Percentiles rank a stretch among this genome's conserved stretches.
phyloP scores from a whole-genome alignment of 2,888 invertebrate genomes.

The Leptopilina myrica region DNA sequence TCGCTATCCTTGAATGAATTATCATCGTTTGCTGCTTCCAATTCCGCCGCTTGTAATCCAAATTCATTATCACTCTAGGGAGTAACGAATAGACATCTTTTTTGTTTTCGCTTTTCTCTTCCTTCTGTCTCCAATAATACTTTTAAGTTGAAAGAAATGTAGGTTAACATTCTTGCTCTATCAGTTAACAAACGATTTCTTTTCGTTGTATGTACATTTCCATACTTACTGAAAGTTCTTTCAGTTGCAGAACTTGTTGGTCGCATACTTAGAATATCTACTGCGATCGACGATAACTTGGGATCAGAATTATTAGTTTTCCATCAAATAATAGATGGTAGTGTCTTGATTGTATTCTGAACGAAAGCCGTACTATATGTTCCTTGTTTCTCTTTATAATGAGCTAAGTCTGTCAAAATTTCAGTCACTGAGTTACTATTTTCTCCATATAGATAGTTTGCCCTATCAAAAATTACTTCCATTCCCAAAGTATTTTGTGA shows the following conservation, averaged over 20 bases:
- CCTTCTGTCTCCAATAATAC: no score
- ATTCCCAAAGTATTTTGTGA: background rate
- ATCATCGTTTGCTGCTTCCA: background rate
- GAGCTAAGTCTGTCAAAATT: background rate
- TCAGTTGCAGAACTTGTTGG: constrained; percentile 49
- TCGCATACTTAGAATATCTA: no score
- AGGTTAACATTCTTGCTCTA: constrained; percentile 46
- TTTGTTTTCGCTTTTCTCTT: constrained; percentile 32
- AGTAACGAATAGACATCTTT: constrained; percentile 9
- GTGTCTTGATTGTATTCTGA: background rate
- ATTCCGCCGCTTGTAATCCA: background rate
- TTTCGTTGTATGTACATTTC: constrained; percentile 50
- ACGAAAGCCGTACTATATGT: no score
- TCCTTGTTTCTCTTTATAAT: constrained; percentile 3
- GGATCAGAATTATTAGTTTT: background rate
- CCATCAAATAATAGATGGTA: background rate
- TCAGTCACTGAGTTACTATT: background rate
- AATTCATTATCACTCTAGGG: background rate
- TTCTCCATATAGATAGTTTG: background rate
- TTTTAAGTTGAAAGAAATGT: constrained; percentile 6
- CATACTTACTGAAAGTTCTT: constrained; percentile 49
- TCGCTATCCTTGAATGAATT: background rate
- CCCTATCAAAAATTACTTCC: background rate
- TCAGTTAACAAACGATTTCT: constrained; percentile 46
- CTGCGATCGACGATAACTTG: no score